phyloP scores from a whole-genome alignment of 2,113 vertebrate genomes.

The Tapirus terrestris region DNA sequence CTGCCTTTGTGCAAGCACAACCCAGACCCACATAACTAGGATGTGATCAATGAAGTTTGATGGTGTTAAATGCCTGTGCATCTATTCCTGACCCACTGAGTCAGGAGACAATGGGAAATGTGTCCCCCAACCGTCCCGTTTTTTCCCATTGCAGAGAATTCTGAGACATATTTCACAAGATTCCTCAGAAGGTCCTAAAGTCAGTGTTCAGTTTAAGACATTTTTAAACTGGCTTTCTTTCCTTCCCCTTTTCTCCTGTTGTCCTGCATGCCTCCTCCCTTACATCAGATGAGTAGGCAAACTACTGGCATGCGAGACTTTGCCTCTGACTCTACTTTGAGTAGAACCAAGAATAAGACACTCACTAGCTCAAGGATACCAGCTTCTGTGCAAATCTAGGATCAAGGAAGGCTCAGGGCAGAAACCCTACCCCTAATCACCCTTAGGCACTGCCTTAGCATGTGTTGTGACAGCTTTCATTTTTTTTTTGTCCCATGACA shows the following conservation, averaged over 20 bases:
- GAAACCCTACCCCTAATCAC: neutral
- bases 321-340: neutral
- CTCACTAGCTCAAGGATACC: neutral
- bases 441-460: neutral
- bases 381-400: neutral
- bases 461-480: neutral
- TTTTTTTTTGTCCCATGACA: neutral
- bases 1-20: neutral
- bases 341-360: neutral
- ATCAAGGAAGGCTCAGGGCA: neutral
- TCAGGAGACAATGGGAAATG: neutral
- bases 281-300: neutral
- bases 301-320: neutral
- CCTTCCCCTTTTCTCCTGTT: neutral
- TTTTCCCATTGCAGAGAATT: neutral
- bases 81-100: neutral
- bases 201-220: neutral
- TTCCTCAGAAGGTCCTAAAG: neutral
- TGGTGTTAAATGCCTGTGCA: neutral
- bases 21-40: neutral
- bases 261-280: neutral
- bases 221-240: neutral
- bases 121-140: fast-evolving
- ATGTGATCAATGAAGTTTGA: neutral
- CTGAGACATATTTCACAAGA: neutral